Base-by-base conservation (phyloP, 30 jellyfish, hydroid and myxozoan genomes). In the Chironex yamaguchii region DNA sequence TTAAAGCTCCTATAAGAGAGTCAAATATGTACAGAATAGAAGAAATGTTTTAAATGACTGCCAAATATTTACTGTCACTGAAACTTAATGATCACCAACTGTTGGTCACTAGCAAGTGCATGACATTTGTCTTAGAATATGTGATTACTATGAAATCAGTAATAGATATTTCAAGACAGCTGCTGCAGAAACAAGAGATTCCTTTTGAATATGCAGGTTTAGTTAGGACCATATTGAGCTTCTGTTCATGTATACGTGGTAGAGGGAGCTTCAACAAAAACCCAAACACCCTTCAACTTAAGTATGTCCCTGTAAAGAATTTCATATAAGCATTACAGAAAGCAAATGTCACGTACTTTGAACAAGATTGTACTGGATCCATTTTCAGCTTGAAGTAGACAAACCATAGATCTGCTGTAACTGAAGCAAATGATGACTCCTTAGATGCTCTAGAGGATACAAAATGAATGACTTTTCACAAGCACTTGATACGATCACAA, bases 161-260 rank as follows among this genome's bases (percentile, higher is more conserved):
- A 26, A 22, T n/a, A 17, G 63, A 49, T 14, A 9, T 51, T 9
- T 32, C 89, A 49, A 20, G 20, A 36, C 62, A 36, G 17, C 88
- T 75, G 14, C 53, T 75, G 49, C 12, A 35, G 13, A 75, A 51
- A 13, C 35, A 53, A 29, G 54, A 58, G 34, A 76, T n/a, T 34
- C 90, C 94, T 21, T 79, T 79, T 35, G 31, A 48, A n/a, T 89
- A 66, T 65, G 32, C 84, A 76, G 65, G 34, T 17, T 87, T 2
- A 75, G 92, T 21, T 92, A 87, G 50, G 96, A 86, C 50, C 93
- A 76, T 62, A 17, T 87, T 6, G 96, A 76, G 63, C 36, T 84
- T 29, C 88, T 64, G 68, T 87, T 71, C 85, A 67, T 66, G 91
- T 36, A 89, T 63, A 23, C 25, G 92, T n/a, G 90, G 88, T 36